Evolutionary conservation across 2,113 vertebrate genomes (phyloP), one percentile per base, ranked within the genome.

Genomic region (Notarius quadriscutis): DNA sequence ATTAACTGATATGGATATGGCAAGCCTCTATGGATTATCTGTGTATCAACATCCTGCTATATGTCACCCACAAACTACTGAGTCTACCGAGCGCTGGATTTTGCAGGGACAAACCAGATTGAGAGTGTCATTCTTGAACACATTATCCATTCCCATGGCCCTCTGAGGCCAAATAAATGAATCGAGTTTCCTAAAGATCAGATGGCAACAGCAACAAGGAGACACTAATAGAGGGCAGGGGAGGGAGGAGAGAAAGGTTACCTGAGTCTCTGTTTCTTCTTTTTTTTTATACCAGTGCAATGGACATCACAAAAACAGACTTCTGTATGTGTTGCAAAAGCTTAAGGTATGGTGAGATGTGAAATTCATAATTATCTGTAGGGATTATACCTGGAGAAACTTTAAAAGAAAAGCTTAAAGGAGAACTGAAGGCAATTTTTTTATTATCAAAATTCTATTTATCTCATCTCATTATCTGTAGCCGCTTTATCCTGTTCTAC

Each of bases 101-200:
- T 82, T 81, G 58, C 80, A 71, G 69, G 84, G 83, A 90, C 79
- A 88, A 89, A 81, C 27, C 62, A 86, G 88, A 86, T 84, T 86
- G 86, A 89, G 81, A 63, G 41, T 84, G 85, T 88, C 87, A 80
- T 63, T 81, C 87, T 89, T 91, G 79, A 87, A 88, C 89, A 89
- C 87, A 58, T 82, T 85, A 57, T 63, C 83, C 77, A 27, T 89
- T 88, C 86, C 65, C 87, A 90, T 74, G 60, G 80, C 79, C 83
- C 72, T 48, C 34, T 14, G 53, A 78, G 86, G 83, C 71, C 67
- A 82, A 88, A 71, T 84, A 79, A 88, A 88, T 50, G 84, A 83
- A 81, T 30, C 77, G 50, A 79, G 82, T 88, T 78, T 83, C 65
- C 48, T 60, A 60, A 18, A 78, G 79, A 87, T 91, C 89, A 85